These are phyloP conservation scores for Rhea pennata DNA, from an alignment of 2,113 vertebrate species.

Conservation along the genomic window DNA sequence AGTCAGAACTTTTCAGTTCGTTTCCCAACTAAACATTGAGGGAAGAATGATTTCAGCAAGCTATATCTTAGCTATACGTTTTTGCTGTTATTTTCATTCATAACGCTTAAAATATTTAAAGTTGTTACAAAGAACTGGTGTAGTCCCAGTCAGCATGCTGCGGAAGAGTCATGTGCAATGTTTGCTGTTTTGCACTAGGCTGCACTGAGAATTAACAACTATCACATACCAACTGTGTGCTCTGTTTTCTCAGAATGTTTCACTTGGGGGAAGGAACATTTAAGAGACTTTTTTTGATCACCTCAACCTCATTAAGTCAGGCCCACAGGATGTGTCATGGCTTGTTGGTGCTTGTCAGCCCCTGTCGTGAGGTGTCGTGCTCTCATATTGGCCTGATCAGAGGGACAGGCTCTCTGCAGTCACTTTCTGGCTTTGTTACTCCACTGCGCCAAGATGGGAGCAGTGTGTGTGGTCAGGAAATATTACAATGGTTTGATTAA, in stretches of 20 bases:
- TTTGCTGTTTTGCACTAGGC: accelerated
- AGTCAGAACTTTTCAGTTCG: background rate
- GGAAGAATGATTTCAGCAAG: accelerated
- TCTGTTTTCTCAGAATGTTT: background rate
- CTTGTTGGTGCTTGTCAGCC: background rate
- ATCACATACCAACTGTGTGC: background rate
- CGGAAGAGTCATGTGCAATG: accelerated
- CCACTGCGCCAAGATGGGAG: background rate
- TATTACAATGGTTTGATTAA: background rate
- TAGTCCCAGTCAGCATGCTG: accelerated
- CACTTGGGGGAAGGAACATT: background rate
- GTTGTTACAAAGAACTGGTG: background rate
- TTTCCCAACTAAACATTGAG: background rate
- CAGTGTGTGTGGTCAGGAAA: background rate
- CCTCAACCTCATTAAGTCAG: background rate
- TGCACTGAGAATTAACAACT: background rate
- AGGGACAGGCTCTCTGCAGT: background rate
- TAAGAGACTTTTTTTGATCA: background rate
- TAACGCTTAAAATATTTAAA: background rate
- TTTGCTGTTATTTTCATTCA: background rate
- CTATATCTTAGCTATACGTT: background rate
- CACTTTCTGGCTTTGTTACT: background rate
- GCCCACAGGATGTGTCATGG: background rate
- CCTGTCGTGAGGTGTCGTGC: background rate
- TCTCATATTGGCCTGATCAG: background rate